Evolutionary conservation across 1,140 invertebrate species (phyloP).

Genomic region (Carposina sasakii): DNA sequence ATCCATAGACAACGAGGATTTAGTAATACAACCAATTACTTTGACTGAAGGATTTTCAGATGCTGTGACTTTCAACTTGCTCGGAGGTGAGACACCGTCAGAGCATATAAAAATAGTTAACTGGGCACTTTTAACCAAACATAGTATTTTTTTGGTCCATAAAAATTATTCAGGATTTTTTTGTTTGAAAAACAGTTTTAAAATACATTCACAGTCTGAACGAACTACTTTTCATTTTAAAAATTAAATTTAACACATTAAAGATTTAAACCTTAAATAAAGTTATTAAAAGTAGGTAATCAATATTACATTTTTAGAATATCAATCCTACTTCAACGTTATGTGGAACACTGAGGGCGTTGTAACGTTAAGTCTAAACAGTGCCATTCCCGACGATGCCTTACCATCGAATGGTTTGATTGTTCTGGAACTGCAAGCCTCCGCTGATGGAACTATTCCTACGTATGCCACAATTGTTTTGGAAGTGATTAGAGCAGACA

Average conservation of each 20-base stretch:
- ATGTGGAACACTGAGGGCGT: background rate
- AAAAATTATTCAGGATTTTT: too few species aligned
- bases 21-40: constrained; percentile 3
- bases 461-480: constrained; percentile 29
- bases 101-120: too few species aligned
- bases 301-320: constrained; percentile 12
- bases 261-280: too few species aligned
- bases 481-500: constrained; percentile 18
- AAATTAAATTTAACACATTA: too few species aligned
- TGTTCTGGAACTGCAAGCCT: constrained; percentile 22
- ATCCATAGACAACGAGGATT: constrained; percentile 8
- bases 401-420: constrained; percentile 15
- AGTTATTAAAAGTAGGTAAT: too few species aligned
- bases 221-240: too few species aligned
- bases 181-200: too few species aligned
- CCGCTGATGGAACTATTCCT: constrained; percentile 18
- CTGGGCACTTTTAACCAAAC: too few species aligned
- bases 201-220: too few species aligned
- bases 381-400: constrained; percentile 10
- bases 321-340: constrained; percentile 7
- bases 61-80: constrained; percentile 9
- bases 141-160: too few species aligned
- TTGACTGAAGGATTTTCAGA: constrained; percentile 8
- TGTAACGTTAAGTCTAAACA: background rate
- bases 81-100: constrained; percentile 21